Evolutionary conservation across 2,888 invertebrate genomes (phyloP), one percentile per base, ranked within the genome.

Genomic region (Eulithis prunata): DNA sequence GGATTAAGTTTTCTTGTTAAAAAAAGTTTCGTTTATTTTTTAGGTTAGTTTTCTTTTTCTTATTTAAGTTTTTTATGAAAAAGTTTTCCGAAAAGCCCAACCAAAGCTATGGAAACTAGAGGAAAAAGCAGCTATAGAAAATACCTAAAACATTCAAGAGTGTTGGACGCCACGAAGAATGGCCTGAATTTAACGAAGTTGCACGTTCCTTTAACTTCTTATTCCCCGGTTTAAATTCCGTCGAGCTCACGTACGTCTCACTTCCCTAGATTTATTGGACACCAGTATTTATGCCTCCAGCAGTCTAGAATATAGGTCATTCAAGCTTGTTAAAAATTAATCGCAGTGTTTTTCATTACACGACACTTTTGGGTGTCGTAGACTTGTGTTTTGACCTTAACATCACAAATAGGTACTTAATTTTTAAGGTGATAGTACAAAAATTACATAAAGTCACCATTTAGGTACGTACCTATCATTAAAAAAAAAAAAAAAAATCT

Each of bases 211-310:
- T 82, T 82, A 85, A 83, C 79, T 86, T 86, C 80, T 84, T 82
- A 85, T 82, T 81, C 79, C 57, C 79, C 75, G 68, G 82, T 85
- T 86, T 79, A 86, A 87, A 86, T 87, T 85, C 84, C 77, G 71
- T 69, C 68, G 78, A 75, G 78, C 83, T 78, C 85, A 85, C 87
- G 85, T 85, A 85, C 80, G 84, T 85, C 81, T 84, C 84, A 80
- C 79, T 82, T 77, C 72, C 71, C 72, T 75, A 77, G 83, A 87
- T 87, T 86, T 87, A 87, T 86, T 77, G 73, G 82, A 80, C 79
- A 78, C 78, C 73, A 77, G 84, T 86, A 86, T 85, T 85, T 68
- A 68, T 68, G 64, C 68, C 56, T 56, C 55, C 56, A 47, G 3
- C 13, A 53, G 53, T 57, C 57, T 64, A 64, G 61, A 61, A 68